Evolutionary conservation across 2,113 vertebrate species (phyloP).

Genomic region (Merops nubicus): DNA sequence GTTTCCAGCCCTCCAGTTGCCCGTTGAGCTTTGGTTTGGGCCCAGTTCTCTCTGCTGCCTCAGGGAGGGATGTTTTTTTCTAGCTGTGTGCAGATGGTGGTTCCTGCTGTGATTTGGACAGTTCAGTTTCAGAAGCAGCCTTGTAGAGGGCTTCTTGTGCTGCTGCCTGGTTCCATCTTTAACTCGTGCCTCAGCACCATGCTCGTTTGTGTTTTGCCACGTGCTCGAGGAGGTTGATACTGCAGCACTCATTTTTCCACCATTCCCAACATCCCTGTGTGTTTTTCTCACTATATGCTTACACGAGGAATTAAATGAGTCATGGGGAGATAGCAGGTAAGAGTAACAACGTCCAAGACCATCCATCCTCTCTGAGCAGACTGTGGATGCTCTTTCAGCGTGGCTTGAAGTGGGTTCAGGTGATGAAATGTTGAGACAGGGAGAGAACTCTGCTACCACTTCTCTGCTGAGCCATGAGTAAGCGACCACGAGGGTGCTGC

Average conservation of each 20-base stretch:
- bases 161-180: not conserved
- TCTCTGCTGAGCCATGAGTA: not conserved
- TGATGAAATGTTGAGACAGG: not conserved
- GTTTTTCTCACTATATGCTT: not conserved
- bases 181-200: not conserved
- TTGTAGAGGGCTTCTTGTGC: not conserved
- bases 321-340: accelerated
- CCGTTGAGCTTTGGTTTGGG: not conserved
- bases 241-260: not conserved
- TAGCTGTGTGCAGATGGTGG: accelerated
- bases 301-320: not conserved
- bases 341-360: not conserved
- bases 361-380: not conserved
- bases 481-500: not conserved
- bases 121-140: not conserved
- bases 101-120: accelerated
- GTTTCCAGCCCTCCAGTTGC: not conserved
- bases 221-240: not conserved
- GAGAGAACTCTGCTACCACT: not conserved
- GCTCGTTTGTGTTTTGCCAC: not conserved
- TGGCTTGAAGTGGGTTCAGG: not conserved
- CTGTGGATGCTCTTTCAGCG: not conserved
- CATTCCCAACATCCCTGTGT: not conserved
- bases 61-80: not conserved
- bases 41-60: not conserved